Evolutionary conservation across 2,797 vertebrate species (phyloP).

Genomic region (Sebastes baramenuke): DNA sequence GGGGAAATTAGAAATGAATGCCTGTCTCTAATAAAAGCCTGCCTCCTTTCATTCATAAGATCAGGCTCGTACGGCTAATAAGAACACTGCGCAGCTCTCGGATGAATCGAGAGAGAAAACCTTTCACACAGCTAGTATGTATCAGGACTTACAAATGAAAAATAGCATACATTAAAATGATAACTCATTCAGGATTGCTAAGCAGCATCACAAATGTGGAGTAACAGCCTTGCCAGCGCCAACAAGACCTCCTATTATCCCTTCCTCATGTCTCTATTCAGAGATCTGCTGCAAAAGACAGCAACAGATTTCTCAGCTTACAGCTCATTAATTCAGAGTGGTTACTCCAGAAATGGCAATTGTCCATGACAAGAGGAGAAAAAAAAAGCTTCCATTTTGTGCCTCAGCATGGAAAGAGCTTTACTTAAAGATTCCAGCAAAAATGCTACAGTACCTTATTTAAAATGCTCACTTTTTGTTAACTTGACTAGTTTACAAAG

Average conservation of each 20-base stretch:
- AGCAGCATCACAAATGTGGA: constrained; percentile 8
- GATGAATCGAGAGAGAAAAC: background rate
- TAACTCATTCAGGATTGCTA: constrained; percentile 5
- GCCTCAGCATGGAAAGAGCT: background rate
- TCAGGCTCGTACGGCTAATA: background rate
- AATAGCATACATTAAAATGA: background rate
- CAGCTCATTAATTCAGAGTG: constrained; percentile 42
- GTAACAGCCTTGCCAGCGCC: background rate
- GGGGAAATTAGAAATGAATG: background rate
- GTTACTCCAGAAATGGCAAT: constrained; percentile 27
- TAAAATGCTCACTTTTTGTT: background rate
- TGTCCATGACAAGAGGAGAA: constrained; percentile 6
- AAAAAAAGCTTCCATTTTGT: background rate
- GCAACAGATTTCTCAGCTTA: constrained; percentile 31
- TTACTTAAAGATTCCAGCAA: background rate
- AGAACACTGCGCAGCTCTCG: background rate
- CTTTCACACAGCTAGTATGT: background rate
- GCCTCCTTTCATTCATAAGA: background rate
- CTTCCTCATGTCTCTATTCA: constrained; percentile 6
- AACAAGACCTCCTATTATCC: background rate
- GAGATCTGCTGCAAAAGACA: constrained; percentile 15
- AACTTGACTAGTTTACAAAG: background rate
- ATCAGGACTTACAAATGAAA: background rate
- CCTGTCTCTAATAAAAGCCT: background rate
- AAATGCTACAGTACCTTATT: background rate